Evolutionary conservation across 2,113 vertebrate species (phyloP).

Genomic region (Synchiropus splendidus): DNA sequence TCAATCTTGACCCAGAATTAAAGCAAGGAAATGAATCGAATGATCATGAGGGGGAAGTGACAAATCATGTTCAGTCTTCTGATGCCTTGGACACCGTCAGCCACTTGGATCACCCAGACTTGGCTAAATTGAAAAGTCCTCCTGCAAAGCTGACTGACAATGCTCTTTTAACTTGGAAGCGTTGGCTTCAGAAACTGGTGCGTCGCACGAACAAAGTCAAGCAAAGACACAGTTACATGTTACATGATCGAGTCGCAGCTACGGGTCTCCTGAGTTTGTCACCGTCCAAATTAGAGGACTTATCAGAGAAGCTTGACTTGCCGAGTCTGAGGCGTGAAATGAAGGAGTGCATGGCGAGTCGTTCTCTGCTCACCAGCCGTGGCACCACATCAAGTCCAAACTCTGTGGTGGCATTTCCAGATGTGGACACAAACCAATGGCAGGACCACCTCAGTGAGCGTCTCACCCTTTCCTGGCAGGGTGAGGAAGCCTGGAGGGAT

Average conservation of each 20-base stretch:
- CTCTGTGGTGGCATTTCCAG: slow-evolving; percentile 4
- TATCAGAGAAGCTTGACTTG: background rate
- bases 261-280: slow-evolving; percentile 2
- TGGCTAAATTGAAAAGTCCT: background rate
- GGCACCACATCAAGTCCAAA: background rate
- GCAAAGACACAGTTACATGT: rapidly evolving
- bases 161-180: slow-evolving; percentile 39
- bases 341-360: slow-evolving; percentile 44
- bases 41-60: rapidly evolving
- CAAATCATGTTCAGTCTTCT: too few relatives aligned
- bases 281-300: rapidly evolving
- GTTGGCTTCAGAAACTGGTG: slow-evolving; percentile 53
- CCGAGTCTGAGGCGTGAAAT: slow-evolving; percentile 27
- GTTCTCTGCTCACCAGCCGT: slow-evolving; percentile 38
- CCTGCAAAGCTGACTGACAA: slow-evolving; percentile 6
- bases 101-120: rapidly evolving
- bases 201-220: background rate
- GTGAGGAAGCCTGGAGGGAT: slow-evolving; percentile 42
- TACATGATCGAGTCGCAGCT: slow-evolving; percentile 1
- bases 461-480: slow-evolving; percentile 67
- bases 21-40: background rate
- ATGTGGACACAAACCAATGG: slow-evolving; percentile 21
- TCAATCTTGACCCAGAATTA: slow-evolving; percentile 7
- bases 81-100: background rate
- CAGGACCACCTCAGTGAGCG: slow-evolving; percentile 65